Conservation (phyloP, 1,140 invertebrate genomes). For the Mactra quadrangularis region DNA sequence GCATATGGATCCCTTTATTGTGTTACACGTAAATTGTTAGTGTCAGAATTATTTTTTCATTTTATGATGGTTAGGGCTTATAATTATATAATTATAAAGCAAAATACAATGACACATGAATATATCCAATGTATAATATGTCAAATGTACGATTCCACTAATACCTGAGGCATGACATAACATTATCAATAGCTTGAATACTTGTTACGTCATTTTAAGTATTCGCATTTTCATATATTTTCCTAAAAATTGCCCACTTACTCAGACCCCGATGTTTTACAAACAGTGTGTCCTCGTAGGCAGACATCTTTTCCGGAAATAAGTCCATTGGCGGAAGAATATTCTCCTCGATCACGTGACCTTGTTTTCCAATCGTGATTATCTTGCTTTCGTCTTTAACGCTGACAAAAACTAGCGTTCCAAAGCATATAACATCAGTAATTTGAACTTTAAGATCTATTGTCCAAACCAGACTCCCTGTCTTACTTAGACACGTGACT, state of each 20-base stretch:
- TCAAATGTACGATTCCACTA: no score
- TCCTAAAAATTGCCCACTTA: slow-evolving; percentile 47
- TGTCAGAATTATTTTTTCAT: no score
- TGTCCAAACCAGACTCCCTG: slow-evolving; percentile 47
- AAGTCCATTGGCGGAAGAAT: slow-evolving; percentile 41
- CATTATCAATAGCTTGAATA: no score
- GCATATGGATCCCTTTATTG: no score
- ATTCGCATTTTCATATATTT: slow-evolving; percentile 53
- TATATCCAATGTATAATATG: no score
- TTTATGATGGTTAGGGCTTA: no score
- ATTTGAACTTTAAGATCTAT: slow-evolving; percentile 10
- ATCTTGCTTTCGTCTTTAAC: slow-evolving; percentile 47
- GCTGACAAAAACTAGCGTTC: slow-evolving; percentile 14
- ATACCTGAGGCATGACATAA: no score
- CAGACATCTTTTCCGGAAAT: slow-evolving; percentile 32
- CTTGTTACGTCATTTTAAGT: no score
- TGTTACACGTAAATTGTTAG: no score
- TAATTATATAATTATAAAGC: no score
- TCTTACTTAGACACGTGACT: slow-evolving; percentile 51
- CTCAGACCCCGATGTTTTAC: slow-evolving; percentile 33
- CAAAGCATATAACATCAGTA: slow-evolving; percentile 10
- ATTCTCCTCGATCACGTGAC: slow-evolving; percentile 54
- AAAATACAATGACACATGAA: no score
- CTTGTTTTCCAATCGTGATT: slow-evolving; percentile 45
- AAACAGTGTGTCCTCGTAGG: slow-evolving; percentile 3